Percentiles rank a stretch among this genome's conserved stretches.
phyloP scores from a whole-genome alignment of 2,888 invertebrate species.

The Branchipolynoe longqiensis region DNA sequence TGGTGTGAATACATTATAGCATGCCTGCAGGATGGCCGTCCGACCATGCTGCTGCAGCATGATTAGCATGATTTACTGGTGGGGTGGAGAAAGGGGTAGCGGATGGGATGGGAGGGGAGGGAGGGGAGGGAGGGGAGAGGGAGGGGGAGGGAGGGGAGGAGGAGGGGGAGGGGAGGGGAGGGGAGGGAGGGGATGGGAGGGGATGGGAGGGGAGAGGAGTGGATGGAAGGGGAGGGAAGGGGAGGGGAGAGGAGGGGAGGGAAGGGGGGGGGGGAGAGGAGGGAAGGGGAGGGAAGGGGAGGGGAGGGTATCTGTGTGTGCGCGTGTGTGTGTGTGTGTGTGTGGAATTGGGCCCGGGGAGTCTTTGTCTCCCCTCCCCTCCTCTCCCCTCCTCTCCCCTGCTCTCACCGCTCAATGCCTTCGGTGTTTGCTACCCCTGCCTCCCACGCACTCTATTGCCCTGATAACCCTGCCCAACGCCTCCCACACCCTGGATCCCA shows the following conservation, averaged over 20 bases:
- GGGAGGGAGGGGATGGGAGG: background rate
- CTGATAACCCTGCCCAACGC: too few relatives aligned
- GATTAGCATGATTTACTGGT: background rate
- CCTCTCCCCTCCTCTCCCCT: background rate
- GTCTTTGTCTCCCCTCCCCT: background rate
- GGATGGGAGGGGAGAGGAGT: background rate
- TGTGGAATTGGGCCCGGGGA: background rate
- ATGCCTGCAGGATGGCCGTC: background rate
- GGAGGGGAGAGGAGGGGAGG: background rate
- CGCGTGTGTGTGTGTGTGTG: too few relatives aligned
- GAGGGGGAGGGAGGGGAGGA: background rate
- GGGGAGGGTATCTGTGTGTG: too few relatives aligned
- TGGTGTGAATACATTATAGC: slow-evolving; percentile 4
- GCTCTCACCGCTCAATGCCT: too few relatives aligned
- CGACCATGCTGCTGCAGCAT: background rate
- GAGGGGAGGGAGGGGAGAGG: background rate
- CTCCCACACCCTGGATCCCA: too few relatives aligned
- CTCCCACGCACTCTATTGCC: too few relatives aligned
- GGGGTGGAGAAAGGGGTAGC: background rate
- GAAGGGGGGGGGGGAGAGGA: background rate
- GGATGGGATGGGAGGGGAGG: background rate
- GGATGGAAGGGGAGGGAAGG: background rate
- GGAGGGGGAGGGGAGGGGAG: background rate
- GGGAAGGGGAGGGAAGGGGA: background rate
- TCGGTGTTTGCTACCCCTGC: too few relatives aligned